Conservation (phyloP, 2,888 invertebrate genomes). For the Agonopterix alstromeriana region DNA sequence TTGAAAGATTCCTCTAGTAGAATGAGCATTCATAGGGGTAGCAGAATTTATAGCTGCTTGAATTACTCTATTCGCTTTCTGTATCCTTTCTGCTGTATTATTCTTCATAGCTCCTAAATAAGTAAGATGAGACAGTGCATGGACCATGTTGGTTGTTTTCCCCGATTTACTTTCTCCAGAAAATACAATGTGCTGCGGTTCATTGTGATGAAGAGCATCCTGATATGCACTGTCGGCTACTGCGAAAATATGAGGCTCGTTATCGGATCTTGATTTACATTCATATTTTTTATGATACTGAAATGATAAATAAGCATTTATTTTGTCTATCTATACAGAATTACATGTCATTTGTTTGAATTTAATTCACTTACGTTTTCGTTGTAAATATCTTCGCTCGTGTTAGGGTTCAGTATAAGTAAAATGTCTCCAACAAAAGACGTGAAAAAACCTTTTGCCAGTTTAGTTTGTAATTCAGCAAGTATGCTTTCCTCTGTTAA, state of each 20-base stretch:
- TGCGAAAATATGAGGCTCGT: constrained; percentile 92
- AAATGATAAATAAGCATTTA: constrained; percentile 29
- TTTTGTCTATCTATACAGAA: background rate
- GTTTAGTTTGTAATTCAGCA: constrained; percentile 81
- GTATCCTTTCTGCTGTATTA: constrained; percentile 79
- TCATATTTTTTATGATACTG: constrained; percentile 88
- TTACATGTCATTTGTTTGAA: background rate
- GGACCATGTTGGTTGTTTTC: constrained; percentile 90
- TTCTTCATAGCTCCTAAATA: constrained; percentile 86
- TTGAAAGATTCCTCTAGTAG: constrained; percentile 89
- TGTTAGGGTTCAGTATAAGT: constrained; percentile 87
- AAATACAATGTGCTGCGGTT: constrained; percentile 90
- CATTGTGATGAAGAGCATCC: constrained; percentile 91
- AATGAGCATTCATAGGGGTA: constrained; percentile 89
- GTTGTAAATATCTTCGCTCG: constrained; percentile 82
- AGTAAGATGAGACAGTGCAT: constrained; percentile 88
- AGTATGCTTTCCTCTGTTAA: constrained; percentile 85
- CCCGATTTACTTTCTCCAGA: constrained; percentile 95
- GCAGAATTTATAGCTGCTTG: constrained; percentile 90
- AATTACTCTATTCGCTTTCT: constrained; percentile 82
- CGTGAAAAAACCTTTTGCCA: constrained; percentile 81
- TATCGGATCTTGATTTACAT: constrained; percentile 91
- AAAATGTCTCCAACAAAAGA: constrained; percentile 90
- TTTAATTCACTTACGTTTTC: constrained; percentile 74
- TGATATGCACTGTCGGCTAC: constrained; percentile 94